Percentiles rank a stretch among this genome's conserved stretches.
phyloP scores from a whole-genome alignment of 2,113 vertebrate genomes.

The Cromileptes altivelis region DNA sequence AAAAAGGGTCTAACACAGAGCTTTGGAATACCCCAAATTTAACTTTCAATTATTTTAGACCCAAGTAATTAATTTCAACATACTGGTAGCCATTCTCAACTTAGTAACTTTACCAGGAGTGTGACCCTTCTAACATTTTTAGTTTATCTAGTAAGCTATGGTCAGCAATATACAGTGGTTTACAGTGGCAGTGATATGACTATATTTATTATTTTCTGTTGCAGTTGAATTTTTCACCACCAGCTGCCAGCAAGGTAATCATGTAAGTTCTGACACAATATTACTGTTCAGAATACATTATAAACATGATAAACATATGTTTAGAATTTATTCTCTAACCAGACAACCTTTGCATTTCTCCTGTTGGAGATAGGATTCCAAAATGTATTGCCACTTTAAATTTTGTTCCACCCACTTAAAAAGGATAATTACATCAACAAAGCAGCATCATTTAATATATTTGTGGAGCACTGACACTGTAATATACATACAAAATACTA shows the following conservation, averaged over 20 bases:
- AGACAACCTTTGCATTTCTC: no score
- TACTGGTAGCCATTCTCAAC: not conserved
- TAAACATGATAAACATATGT: not conserved
- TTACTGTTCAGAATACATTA: not conserved
- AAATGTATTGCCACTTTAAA: no score
- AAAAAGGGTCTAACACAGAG: not conserved
- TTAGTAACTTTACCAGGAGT: not conserved
- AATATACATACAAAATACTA: not conserved
- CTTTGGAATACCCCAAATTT: not conserved
- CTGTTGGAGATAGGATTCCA: no score
- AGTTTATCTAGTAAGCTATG: not conserved
- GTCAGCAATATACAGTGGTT: not conserved
- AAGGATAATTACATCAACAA: no score
- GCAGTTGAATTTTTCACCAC: not conserved
- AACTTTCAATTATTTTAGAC: not conserved
- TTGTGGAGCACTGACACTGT: not conserved
- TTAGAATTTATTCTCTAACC: not conserved
- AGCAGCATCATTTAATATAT: not conserved
- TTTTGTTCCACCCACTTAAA: no score
- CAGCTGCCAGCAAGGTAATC: not conserved
- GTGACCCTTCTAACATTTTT: not conserved
- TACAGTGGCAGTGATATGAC: no score
- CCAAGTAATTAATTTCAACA: not conserved
- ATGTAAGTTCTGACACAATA: not conserved
- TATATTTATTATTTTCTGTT: not conserved